Evolutionary conservation across 2,113 vertebrate species (phyloP), one percentile per base, ranked within the genome.

Genomic region (Beaufortia kweichowensis): DNA sequence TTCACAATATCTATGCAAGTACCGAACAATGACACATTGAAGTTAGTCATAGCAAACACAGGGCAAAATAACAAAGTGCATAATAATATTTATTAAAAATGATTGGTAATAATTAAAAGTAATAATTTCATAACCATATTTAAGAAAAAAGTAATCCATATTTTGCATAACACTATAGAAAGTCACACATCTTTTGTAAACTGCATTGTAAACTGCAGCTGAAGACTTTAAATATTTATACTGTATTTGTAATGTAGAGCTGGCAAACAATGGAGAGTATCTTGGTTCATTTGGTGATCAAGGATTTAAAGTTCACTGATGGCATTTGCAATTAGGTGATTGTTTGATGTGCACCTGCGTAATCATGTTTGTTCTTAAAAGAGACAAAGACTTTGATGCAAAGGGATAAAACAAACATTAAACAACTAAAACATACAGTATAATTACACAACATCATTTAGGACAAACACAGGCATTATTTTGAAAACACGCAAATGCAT

Each of bases 271-370:
- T n/a, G 7, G 2, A n/a, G 6, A n/a, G 19, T 4, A 50, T 6
- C 3, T n/a, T 21, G 19, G 19, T n/a, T n/a, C 6, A 50, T 50
- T 50, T n/a, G 19, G 48, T 50, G 48, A n/a, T 50, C 48, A 50
- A n/a, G 19, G 48, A 50, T 50, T 50, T 15, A 2, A 7, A 50
- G 48, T 50, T 50, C n/a, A 4, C 12, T 46, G 43, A 46, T 11
- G 43, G 12, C 43, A 46, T 46, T 46, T 46, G 4, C 43, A 21
- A n/a, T 39, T 31, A 79, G 17, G 15, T 29, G 29, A 85, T 79
- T 64, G 67, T 83, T 81, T 84, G 39, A 19, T 66, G n/a, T 74
- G 60, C 84, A 88, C 86, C 83, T 85, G 84, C 77, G 75, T 60
- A 79, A 74, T 29, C 26, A 76, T 75, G 31, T 76, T 21, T 48